A percentile compares a stretch with the other conserved stretches of the same genome.
phyloP scores from a whole-genome alignment of 2,797 vertebrate genomes.

The Neosilurus hyrtlii region DNA sequence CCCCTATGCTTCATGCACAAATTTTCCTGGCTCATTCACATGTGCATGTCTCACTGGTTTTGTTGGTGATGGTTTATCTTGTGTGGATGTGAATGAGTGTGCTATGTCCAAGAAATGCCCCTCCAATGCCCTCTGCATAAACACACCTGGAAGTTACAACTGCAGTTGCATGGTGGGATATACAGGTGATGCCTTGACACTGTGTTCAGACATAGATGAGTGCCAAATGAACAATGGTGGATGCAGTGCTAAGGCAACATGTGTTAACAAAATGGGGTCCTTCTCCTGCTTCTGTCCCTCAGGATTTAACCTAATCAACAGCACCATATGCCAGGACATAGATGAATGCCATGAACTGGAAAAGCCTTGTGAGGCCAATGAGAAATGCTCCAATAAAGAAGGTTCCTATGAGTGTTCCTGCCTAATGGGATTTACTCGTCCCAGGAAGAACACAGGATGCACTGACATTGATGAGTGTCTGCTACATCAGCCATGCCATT shows the following conservation, averaged over 20 bases:
- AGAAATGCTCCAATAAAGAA: slow-evolving; percentile 73
- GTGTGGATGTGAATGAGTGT: slow-evolving; percentile 77
- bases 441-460: slow-evolving; percentile 63
- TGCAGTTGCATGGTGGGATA: slow-evolving; percentile 76
- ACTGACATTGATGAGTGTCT: slow-evolving; percentile 76
- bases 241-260: slow-evolving; percentile 71
- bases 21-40: slow-evolving; percentile 71
- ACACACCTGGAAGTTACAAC: slow-evolving; percentile 72
- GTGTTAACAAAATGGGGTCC: slow-evolving; percentile 74
- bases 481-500: slow-evolving; percentile 67
- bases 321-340: slow-evolving; percentile 75
- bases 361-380: slow-evolving; percentile 67
- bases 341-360: slow-evolving; percentile 70
- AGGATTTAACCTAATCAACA: slow-evolving; percentile 71
- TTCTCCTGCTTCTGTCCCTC: slow-evolving; percentile 71
- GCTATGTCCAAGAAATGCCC: slow-evolving; percentile 65
- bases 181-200: slow-evolving; percentile 70
- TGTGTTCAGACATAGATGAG: slow-evolving; percentile 77
- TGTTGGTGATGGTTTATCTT: slow-evolving; percentile 72
- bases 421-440: slow-evolving; percentile 67
- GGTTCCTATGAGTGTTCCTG: slow-evolving; percentile 75
- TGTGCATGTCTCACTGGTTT: slow-evolving; percentile 73
- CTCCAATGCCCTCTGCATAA: slow-evolving; percentile 68
- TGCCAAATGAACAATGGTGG: slow-evolving; percentile 75
- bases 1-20: slow-evolving; percentile 67